phyloP scores from a whole-genome alignment of 2,113 vertebrate species.

The Ancistrus triradiatus region DNA sequence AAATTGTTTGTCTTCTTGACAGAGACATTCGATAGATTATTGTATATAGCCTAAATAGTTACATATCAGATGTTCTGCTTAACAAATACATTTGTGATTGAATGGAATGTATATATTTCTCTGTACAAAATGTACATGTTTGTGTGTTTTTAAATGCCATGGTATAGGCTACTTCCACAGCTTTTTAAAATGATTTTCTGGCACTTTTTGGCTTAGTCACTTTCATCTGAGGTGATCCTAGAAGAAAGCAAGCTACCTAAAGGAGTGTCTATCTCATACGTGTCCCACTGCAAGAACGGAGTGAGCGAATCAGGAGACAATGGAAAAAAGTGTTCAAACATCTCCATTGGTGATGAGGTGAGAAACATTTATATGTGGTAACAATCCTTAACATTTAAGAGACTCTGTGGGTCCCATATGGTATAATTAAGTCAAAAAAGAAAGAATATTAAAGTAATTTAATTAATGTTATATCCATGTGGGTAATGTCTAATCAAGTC shows the following conservation, averaged over 20 bases:
- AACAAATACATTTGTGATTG: not conserved
- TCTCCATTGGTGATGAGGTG: slow-evolving; percentile 96
- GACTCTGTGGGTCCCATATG: not conserved
- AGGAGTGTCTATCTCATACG: slow-evolving; percentile 85
- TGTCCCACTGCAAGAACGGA: slow-evolving; percentile 90
- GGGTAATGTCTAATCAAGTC: too few species aligned
- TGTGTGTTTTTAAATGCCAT: too few species aligned
- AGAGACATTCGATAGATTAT: not conserved
- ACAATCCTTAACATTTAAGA: not conserved
- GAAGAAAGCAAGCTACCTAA: slow-evolving; percentile 87
- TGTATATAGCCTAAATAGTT: not conserved
- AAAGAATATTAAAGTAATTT: too few species aligned
- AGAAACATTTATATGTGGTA: not conserved
- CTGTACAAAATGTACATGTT: too few species aligned
- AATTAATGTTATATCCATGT: too few species aligned
- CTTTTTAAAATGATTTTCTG: too few species aligned
- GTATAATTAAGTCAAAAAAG: too few species aligned
- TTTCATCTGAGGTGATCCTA: slow-evolving; percentile 95
- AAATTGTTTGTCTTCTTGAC: not conserved
- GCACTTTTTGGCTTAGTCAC: slow-evolving; percentile 81
- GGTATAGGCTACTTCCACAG: too few species aligned
- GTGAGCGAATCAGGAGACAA: slow-evolving; percentile 81
- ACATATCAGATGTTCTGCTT: not conserved
- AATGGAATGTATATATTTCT: too few species aligned
- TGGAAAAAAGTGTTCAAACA: slow-evolving; percentile 91